Base-by-base conservation (phyloP, 2,888 invertebrate genomes). In the Teleiodes luculella region DNA sequence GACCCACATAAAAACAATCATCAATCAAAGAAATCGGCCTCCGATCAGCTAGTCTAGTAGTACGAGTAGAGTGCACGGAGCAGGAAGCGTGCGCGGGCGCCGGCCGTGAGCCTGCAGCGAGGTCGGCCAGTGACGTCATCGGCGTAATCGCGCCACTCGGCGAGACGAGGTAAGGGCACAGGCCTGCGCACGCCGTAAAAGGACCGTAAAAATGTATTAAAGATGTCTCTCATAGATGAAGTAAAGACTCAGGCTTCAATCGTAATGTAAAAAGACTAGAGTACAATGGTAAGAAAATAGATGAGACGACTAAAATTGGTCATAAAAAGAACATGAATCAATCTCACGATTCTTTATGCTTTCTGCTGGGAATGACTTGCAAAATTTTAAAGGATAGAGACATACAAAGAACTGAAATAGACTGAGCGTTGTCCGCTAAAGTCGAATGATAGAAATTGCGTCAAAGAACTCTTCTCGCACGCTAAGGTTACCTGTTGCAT, bases 71-170 rank as follows among this genome's bases (percentile, higher is more conserved):
- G 48, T 48, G 48, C 48, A 33, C 48, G 52, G 41, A 63, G 59
- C 64, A 69, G 67, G 67, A 68, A 68, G 66, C 55, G 41, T 54
- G 58, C 59, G 52, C 54, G 20, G 45, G 52, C 54, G 39, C 54
- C 56, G 63, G 57, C 61, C 62, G 52, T 58, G 60, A 59, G 54
- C 55, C 47, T 47, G 51, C 20, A 28, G 53, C 63, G 65, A 64
- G 63, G 66, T 57, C 62, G 59, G 35, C 45, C 52, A 35, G 53
- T 55, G 57, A 53, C 55, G 58, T 54, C 51, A 55, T 30, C 48
- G 37, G 20, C 52, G 52, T 47, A 52, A 43, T 55, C 33, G 31
- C 47, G 47, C 47, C 31, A n/a, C 48, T 36, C 53, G 45, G 46
- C 24, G 28, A 37, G 35, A 36, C 48, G 48, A 28, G 43, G 35